These are phyloP conservation scores for Ferdinandea cuprea DNA, from an alignment of 2,888 invertebrate species.

Conservation along the genomic window DNA sequence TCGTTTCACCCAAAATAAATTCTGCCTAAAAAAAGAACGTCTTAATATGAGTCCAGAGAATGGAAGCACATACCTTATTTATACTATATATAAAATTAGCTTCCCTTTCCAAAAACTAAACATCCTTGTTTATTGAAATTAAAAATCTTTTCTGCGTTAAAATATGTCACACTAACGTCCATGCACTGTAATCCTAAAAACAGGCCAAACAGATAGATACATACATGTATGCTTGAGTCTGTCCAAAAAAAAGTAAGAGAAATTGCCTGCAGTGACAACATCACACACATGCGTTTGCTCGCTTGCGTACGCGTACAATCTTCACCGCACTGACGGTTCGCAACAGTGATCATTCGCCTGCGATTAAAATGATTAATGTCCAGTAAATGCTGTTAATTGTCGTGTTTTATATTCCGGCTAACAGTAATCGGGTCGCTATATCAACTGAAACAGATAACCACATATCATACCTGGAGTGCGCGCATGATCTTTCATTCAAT, in stretches of 20 bases:
- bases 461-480: conserved; percentile 63
- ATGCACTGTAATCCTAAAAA: conserved; percentile 20
- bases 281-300: conserved; percentile 20
- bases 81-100: too few relatives aligned
- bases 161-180: conserved; percentile 20
- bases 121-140: too few relatives aligned
- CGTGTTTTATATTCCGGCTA: conserved; percentile 74
- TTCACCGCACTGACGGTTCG: conserved; percentile 23
- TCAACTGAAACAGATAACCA: conserved; percentile 66
- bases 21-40: too few relatives aligned
- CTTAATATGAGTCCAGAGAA: too few relatives aligned
- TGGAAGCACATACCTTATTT: too few relatives aligned
- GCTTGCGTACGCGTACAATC: conserved; percentile 18
- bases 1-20: too few relatives aligned
- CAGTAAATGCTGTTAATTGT: conserved; percentile 74
- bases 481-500: conserved; percentile 57
- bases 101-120: too few relatives aligned
- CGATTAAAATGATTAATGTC: conserved; percentile 74
- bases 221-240: too few relatives aligned
- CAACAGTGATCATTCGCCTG: conserved; percentile 60
- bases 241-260: conserved; percentile 12
- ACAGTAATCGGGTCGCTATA: conserved; percentile 67
- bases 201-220: conserved; percentile 17
- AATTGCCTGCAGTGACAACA: conserved; percentile 43
- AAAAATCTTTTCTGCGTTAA: conserved; percentile 13